Evolutionary conservation across 2,797 vertebrate species (phyloP), one percentile per base, ranked within the genome.

Genomic region (Lacerta bilineata): DNA sequence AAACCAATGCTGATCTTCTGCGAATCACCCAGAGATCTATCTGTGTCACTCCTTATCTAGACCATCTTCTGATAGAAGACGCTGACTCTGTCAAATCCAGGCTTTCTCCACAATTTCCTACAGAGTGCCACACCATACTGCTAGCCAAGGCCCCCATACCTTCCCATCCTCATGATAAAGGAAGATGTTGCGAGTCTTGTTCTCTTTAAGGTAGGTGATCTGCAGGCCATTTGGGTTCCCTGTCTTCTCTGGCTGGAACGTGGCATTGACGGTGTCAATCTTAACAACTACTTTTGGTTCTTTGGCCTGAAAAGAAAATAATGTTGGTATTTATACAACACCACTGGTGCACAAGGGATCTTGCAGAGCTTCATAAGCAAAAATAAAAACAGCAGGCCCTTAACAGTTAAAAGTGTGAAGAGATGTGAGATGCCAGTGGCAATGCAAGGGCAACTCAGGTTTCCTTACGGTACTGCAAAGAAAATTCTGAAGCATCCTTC

Each of bases 121-220:
- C 36, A 59, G 66, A 33, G 4, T 41, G 18, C 50, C 79, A 11
- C 33, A 61, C 5, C 20, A 27, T 80, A 61, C 69, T 74, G 71
- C 25, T 71, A 84, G 85, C 90, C 78, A 3, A 29, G 89, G 9
- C 36, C 33, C 66, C 61, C 11, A 68, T 94, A 96, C 98, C 97
- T 98, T 98, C 93, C 98, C 96, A 89, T 68, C 97, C 2, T 98
- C 97, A 0, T 98, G 98, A 93, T 98, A 98, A 80, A 99, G 92
- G 85, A 99, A 99, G 95, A 98, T 97, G 95, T 98, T 99, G 41
- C 98, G 96, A n/a, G 98, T 98, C 96, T 95, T 98, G 96, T 98
- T 98, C 93, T 98, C 98, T 96, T 98, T 98, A 86, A 98, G 96
- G 95, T 98, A 98, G 25, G 98, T 98, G 96, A 99, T 98, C 96